These are phyloP conservation scores for Eleutherodactylus coqui DNA, from an alignment of 2,797 vertebrate genomes.

Conservation along the genomic window DNA sequence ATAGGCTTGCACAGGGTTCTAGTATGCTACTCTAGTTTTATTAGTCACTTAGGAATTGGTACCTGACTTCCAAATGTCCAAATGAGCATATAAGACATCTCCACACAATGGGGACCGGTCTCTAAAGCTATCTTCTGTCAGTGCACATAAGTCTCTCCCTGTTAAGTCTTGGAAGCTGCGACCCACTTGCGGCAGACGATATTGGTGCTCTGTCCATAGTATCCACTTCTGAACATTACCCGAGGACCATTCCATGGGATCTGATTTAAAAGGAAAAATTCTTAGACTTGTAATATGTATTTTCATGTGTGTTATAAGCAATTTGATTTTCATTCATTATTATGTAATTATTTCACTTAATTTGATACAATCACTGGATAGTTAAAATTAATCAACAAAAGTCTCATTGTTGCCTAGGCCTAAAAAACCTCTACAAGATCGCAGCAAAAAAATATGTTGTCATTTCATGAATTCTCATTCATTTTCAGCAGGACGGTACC, in stretches of 20 bases:
- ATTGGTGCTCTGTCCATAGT: slow-evolving; percentile 96
- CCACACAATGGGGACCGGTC: slow-evolving; percentile 89
- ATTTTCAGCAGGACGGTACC: too few species aligned
- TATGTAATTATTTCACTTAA: too few species aligned
- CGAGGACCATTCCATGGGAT: slow-evolving; percentile 91
- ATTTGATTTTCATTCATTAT: background rate
- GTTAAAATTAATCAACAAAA: too few species aligned
- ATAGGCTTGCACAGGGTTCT: background rate
- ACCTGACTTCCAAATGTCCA: slow-evolving; percentile 99
- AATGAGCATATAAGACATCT: slow-evolving; percentile 91
- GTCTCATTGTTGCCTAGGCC: too few species aligned
- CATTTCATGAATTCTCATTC: too few species aligned
- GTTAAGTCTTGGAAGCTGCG: slow-evolving; percentile 92
- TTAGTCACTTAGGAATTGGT: background rate
- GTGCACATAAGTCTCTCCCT: slow-evolving; percentile 90
- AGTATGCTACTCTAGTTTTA: background rate
- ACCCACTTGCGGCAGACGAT: slow-evolving; percentile 89
- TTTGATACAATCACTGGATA: too few species aligned
- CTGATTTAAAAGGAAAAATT: slow-evolving; percentile 69
- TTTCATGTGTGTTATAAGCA: background rate
- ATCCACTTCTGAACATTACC: slow-evolving; percentile 98
- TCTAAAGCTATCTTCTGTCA: slow-evolving; percentile 94
- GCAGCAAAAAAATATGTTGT: too few species aligned
- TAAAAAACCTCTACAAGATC: too few species aligned
- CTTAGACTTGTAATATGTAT: background rate